A percentile compares a stretch with the other conserved stretches of the same genome.
phyloP scores from a whole-genome alignment of 2,113 vertebrate genomes.

The Dolichallabes microphthalmus region DNA sequence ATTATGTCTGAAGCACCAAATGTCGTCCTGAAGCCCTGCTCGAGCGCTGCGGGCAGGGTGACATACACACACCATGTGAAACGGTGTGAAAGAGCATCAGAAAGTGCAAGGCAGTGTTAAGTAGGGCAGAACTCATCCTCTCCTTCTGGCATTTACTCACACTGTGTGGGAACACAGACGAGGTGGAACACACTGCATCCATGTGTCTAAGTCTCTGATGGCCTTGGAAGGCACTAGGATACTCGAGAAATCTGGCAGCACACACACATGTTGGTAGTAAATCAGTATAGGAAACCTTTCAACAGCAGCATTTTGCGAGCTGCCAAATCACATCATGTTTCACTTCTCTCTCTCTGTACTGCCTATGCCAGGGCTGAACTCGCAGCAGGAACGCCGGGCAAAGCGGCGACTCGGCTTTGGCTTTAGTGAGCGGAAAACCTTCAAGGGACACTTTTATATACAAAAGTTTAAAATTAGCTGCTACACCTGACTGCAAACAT shows the following conservation, averaged over 20 bases:
- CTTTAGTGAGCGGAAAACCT: not conserved
- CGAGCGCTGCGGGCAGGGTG: not conserved
- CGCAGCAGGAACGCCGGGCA: not conserved
- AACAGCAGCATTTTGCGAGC: not conserved
- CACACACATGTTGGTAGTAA: conserved; percentile 22
- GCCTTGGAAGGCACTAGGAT: conserved; percentile 33
- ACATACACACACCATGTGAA: too few relatives aligned
- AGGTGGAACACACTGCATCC: conserved; percentile 2
- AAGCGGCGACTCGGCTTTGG: not conserved
- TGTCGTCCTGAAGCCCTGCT: not conserved
- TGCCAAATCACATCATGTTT: not conserved
- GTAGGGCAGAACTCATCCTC: conserved; percentile 15
- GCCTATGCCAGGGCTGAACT: not conserved
- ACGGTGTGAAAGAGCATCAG: conserved; percentile 21
- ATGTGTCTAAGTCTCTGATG: not conserved
- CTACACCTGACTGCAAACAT: not conserved
- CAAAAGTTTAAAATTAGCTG: not conserved
- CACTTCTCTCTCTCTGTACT: conserved; percentile 1
- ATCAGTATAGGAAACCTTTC: conserved; percentile 41
- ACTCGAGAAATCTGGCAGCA: conserved; percentile 41
- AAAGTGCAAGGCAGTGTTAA: not conserved
- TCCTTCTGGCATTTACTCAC: not conserved
- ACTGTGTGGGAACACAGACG: not conserved
- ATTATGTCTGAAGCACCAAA: not conserved
- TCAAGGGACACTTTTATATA: not conserved